Base-by-base conservation (phyloP, 2,113 vertebrate species). In the Pyxicephalus adspersus region DNA sequence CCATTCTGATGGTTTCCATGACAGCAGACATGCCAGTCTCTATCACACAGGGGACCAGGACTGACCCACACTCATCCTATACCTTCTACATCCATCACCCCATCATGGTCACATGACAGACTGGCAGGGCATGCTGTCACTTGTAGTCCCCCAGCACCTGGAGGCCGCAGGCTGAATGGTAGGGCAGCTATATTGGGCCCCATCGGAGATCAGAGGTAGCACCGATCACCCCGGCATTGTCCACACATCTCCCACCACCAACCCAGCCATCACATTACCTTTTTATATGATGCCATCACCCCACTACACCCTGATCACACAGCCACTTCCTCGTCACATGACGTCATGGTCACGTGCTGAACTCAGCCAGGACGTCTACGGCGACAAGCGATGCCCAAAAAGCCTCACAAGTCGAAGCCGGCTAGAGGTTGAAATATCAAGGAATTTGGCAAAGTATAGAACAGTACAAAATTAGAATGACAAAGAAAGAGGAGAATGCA, bases 221-320 rank as follows among this genome's bases (percentile, higher is more conserved):
- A 8, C 38, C 38, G 38, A 13, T 45, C 38, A 1, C 9, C 8
- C 2, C 38, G 1, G 9, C 70, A 16, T 3, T 57, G 68, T 13
- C 28, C 31, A 22, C 26, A 28, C 2, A 19, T 3, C 54, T 45
- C 38, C 22, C n/a, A 60, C 31, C 28, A 17, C 1, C 17, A 74
- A 17, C n/a, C 3, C 1, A 38, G 1, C 38, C 3, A 72, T 1
- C 3, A 13, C 4, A 34, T 79, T 73, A 81, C 79, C 79, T 81
- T 81, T 74, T 81, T 81, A 52, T 81, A 81, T 73, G 79, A 73
- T 81, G 79, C 79, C 79, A 81, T 81, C 68, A 81, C 79, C 79
- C 67, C 68, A 25, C 38, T 64, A 23, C 79, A 81, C 67, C 68
- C 67, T 25, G 25, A 19, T 81, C 68, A 81, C 5, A 31, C 0